Percentiles rank a stretch among this genome's conserved stretches.
Conservation (phyloP, 2,113 vertebrate genomes). For the Danio rerio region GRCz12tu NC_133199.1:6754001-6754500, state of each 20-base stretch:
- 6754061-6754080: no score
- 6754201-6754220: slow-evolving; percentile 18
- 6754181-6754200: background rate
- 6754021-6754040: no score
- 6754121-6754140: no score
- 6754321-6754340: background rate
- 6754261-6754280: slow-evolving; percentile 17
- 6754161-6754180: background rate
- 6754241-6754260: background rate
- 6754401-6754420: background rate
- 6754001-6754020: no score
- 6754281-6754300: background rate
- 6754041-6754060: no score
- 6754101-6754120: no score
- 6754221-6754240: background rate
- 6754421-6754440: no score
- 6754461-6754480: no score
- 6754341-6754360: background rate
- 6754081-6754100: no score
- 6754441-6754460: no score
- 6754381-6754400: slow-evolving; percentile 10
- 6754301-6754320: background rate
- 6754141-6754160: no score
- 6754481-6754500: no score
- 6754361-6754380: background rate